These are phyloP conservation scores for Lepus americanus DNA, from an alignment of 2,113 vertebrate species.

Conservation along the genomic window DNA sequence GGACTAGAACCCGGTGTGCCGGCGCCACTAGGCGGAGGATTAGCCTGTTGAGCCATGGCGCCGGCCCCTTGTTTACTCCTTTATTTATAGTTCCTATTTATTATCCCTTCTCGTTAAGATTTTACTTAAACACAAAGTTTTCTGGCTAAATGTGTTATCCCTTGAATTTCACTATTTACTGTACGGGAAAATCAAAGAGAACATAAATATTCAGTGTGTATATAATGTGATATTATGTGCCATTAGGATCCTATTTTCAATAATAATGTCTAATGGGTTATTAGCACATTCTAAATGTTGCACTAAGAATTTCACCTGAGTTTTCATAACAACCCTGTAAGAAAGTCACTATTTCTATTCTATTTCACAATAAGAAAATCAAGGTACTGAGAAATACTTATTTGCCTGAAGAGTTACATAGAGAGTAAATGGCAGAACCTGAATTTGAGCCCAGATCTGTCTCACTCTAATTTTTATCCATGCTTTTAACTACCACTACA, in stretches of 20 bases:
- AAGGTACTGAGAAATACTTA: not conserved
- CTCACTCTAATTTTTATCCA: constrained; percentile 19
- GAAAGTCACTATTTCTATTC: not conserved
- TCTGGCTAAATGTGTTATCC: constrained; percentile 17
- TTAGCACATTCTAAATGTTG: not conserved
- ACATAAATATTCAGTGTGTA: not conserved
- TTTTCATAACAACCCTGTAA: not conserved
- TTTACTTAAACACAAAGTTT: constrained; percentile 68
- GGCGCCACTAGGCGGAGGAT: too few relatives aligned
- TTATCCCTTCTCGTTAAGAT: constrained; percentile 57
- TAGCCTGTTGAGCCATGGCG: too few relatives aligned
- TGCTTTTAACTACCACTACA: not conserved
- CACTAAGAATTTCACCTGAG: not conserved
- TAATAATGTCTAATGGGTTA: not conserved
- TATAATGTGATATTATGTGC: not conserved
- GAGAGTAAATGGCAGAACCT: not conserved
- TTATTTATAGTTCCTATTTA: constrained; percentile 47
- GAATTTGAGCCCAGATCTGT: not conserved
- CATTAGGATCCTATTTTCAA: not conserved
- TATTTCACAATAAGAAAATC: constrained; percentile 9
- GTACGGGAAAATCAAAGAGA: not conserved
- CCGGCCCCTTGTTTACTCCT: not conserved
- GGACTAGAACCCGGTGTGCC: too few relatives aligned
- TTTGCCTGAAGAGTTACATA: not conserved
- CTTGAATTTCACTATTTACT: constrained; percentile 43